Percentiles rank a stretch among this genome's conserved stretches.
phyloP scores from a whole-genome alignment of 2,888 invertebrate species.

The Cordilura impudica region DNA sequence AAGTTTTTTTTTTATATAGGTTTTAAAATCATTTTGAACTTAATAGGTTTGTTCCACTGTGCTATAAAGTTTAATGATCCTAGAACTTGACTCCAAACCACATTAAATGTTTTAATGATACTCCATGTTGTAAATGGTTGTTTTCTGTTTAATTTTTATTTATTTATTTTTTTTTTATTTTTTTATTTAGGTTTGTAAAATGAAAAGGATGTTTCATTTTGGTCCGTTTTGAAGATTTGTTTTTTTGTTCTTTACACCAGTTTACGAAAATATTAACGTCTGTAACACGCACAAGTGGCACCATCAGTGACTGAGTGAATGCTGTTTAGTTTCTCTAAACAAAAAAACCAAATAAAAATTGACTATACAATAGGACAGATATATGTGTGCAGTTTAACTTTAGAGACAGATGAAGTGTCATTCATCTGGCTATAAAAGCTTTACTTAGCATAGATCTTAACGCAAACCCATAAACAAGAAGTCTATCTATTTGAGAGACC shows the following conservation, averaged over 20 bases:
- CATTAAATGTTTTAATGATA: conserved; percentile 58
- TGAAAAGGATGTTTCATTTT: conserved; percentile 58
- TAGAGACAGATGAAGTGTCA: conserved; percentile 75
- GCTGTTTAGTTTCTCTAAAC: conserved; percentile 29
- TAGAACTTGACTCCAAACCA: conserved; percentile 39
- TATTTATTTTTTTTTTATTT: neutral
- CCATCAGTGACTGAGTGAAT: conserved; percentile 66
- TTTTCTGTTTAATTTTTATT: conserved; percentile 1
- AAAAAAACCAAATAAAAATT: conserved; percentile 21
- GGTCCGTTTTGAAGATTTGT: conserved; percentile 7
- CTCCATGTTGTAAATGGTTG: conserved; percentile 53
- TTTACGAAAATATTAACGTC: conserved; percentile 61
- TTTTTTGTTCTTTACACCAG: conserved; percentile 18
- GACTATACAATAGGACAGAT: conserved; percentile 45
- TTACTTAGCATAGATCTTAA: conserved; percentile 71
- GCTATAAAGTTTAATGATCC: conserved; percentile 43
- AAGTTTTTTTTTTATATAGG: conserved; percentile 30
- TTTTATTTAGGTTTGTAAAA: conserved; percentile 27
- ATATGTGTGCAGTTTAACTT: conserved; percentile 62
- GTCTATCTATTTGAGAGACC: conserved; percentile 58
- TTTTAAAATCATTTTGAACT: conserved; percentile 38
- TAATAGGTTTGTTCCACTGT: conserved; percentile 55
- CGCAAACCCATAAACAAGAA: conserved; percentile 64
- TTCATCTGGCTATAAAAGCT: conserved; percentile 76
- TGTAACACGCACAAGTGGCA: conserved; percentile 63